Percentiles rank a stretch among this genome's conserved stretches.
Evolutionary conservation across 2,113 vertebrate genomes (phyloP).

Genomic region (Odocoileus virginianus): DNA sequence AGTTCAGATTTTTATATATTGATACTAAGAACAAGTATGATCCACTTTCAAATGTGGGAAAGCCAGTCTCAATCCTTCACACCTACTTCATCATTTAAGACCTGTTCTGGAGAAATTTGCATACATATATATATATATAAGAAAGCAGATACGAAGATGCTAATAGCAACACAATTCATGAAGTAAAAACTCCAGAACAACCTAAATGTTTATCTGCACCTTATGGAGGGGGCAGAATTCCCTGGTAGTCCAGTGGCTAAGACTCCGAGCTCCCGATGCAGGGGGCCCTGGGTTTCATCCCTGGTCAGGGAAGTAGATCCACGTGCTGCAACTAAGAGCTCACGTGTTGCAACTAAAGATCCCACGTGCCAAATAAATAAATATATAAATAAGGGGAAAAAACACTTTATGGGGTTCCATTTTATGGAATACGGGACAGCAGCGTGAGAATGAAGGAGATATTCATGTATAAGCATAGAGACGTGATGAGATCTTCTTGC

Average conservation of each 20-base stretch:
- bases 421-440: neutral
- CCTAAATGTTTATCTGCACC: fast-evolving
- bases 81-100: neutral
- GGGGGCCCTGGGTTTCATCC: neutral
- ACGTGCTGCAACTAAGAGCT: neutral
- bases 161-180: neutral
- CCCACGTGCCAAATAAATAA: neutral
- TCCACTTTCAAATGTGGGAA: neutral
- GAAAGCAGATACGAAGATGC: neutral
- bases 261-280: neutral
- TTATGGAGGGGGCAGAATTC: neutral
- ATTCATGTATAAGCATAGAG: neutral
- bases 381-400: neutral
- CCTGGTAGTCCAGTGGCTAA: neutral
- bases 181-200: neutral
- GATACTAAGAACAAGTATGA: neutral
- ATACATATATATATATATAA: neutral
- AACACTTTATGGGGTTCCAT: neutral
- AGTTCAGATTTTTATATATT: neutral
- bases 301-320: neutral
- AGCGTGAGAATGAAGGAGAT: neutral
- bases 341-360: neutral
- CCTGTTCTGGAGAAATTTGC: neutral
- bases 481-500: neutral
- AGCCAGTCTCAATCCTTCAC: neutral